phyloP scores from a whole-genome alignment of 2,113 vertebrate species.

The Pagrus major region DNA sequence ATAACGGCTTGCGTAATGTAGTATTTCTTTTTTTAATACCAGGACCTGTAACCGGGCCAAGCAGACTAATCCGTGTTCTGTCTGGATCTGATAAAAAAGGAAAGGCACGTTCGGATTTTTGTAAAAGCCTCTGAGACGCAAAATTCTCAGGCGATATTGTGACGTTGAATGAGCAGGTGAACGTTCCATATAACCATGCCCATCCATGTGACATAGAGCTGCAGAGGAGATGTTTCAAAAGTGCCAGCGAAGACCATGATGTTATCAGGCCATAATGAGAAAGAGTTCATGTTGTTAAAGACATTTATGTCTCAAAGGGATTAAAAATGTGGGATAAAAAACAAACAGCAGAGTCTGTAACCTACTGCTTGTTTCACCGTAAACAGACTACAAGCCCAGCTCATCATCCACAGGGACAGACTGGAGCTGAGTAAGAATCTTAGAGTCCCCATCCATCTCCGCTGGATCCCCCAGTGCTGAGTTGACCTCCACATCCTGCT shows the following conservation, averaged over 20 bases:
- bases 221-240: conserved; percentile 16
- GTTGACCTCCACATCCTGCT: conserved; percentile 76
- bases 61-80: conserved; percentile 21
- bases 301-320: background rate
- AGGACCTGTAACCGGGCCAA: conserved; percentile 15
- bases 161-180: background rate
- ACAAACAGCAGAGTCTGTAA: background rate
- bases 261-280: background rate
- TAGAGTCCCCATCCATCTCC: conserved; percentile 83
- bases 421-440: conserved; percentile 92
- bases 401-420: conserved; percentile 91
- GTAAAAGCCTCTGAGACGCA: background rate
- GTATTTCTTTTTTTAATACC: background rate
- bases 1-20: background rate
- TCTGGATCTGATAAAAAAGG: conserved; percentile 23
- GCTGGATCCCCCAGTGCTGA: conserved; percentile 83
- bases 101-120: conserved; percentile 33
- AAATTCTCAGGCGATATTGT: background rate
- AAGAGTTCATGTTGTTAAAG: conserved; percentile 2
- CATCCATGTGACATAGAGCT: conserved; percentile 28
- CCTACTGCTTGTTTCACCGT: background rate
- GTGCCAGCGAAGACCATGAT: conserved; percentile 41
- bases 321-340: background rate
- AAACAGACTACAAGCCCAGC: conserved; percentile 79
- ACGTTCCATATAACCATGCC: conserved; percentile 4